A percentile compares a stretch with the other conserved stretches of the same genome.
Evolutionary conservation across 2,797 vertebrate species (phyloP).

Genomic region (Octomys mimax): DNA sequence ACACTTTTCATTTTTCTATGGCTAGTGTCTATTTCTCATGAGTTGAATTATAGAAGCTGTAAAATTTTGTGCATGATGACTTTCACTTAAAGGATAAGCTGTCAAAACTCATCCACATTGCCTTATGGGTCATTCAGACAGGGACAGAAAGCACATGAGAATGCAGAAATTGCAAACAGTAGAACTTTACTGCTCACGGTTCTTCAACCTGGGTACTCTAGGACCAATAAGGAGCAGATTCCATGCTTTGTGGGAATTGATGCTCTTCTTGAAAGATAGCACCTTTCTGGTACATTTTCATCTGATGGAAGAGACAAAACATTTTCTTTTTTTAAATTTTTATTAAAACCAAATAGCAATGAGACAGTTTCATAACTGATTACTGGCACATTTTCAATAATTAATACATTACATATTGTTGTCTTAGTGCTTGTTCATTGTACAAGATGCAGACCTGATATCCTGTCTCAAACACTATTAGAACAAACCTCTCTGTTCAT

Average conservation of each 20-base stretch:
- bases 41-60: neutral
- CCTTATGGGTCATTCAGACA: neutral
- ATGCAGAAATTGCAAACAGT: neutral
- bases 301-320: neutral
- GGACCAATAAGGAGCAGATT: neutral
- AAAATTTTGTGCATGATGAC: neutral
- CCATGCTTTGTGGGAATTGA: neutral
- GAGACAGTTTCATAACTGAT: too few species aligned
- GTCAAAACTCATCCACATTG: neutral
- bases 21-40: neutral
- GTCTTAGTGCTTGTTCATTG: too few species aligned
- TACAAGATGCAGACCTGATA: too few species aligned
- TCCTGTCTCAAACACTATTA: too few species aligned
- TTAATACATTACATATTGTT: too few species aligned
- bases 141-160: neutral
- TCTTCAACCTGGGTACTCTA: neutral
- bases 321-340: too few species aligned
- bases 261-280: neutral
- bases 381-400: too few species aligned
- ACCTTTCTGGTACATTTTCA: neutral
- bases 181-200: neutral
- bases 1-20: neutral
- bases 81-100: neutral
- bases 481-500: too few species aligned
- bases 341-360: too few species aligned